These are phyloP conservation scores for Scotopteryx bipunctaria DNA, from an alignment of 2,888 invertebrate genomes.

Conservation along the genomic window DNA sequence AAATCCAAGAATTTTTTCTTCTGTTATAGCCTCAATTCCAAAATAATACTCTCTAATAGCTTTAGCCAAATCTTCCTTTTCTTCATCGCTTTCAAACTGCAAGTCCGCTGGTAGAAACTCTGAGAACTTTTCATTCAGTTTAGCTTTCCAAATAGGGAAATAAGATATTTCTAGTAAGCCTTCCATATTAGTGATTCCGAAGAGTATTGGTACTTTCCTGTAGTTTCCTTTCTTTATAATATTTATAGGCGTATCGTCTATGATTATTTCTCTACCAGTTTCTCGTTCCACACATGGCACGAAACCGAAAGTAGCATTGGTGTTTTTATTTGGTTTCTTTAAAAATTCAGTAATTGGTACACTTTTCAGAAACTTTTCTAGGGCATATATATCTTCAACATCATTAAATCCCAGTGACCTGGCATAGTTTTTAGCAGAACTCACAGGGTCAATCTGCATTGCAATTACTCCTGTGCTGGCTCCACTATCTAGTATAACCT, in stretches of 20 bases:
- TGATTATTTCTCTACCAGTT: slow-evolving; percentile 38
- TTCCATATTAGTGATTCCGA: slow-evolving; percentile 56
- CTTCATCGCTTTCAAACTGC: slow-evolving; percentile 45
- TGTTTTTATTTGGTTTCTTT: slow-evolving; percentile 13
- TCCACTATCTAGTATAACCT: slow-evolving; percentile 57
- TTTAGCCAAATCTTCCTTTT: slow-evolving; percentile 47
- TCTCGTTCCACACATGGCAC: slow-evolving; percentile 48
- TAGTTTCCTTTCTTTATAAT: slow-evolving; percentile 49
- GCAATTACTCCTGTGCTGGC: slow-evolving; percentile 44
- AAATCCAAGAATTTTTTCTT: slow-evolving; percentile 45
- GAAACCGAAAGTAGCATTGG: slow-evolving; percentile 43
- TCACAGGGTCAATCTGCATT: slow-evolving; percentile 49
- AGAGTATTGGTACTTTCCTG: slow-evolving; percentile 51
- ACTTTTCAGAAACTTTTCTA: slow-evolving; percentile 57
- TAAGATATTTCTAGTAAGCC: slow-evolving; percentile 36
- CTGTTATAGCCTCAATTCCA: slow-evolving; percentile 43
- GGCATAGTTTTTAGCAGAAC: slow-evolving; percentile 47
- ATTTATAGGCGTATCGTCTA: slow-evolving; percentile 49
- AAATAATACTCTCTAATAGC: slow-evolving; percentile 54
- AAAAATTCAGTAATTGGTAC: slow-evolving; percentile 43
- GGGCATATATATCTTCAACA: slow-evolving; percentile 46
- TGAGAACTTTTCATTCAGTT: slow-evolving; percentile 56
- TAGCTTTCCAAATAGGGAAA: slow-evolving; percentile 47
- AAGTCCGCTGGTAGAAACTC: slow-evolving; percentile 57
- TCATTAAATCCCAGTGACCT: slow-evolving; percentile 42